Percentiles rank a stretch among this genome's conserved stretches.
These are phyloP conservation scores for Polyommatus iphigenia DNA, from an alignment of 2,888 invertebrate genomes.

Conservation along the genomic window DNA sequence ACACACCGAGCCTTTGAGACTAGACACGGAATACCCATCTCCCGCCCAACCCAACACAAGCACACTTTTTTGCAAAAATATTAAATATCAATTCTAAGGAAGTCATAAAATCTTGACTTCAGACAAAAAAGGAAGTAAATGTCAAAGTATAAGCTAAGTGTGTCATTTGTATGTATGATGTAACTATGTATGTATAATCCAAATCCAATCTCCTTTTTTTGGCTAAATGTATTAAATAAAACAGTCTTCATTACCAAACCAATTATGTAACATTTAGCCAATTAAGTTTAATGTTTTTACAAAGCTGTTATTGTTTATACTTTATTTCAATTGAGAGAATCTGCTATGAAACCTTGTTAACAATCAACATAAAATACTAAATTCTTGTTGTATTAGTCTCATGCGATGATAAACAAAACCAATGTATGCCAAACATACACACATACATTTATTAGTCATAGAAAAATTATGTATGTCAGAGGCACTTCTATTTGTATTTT, in stretches of 20 bases:
- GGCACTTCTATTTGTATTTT: neutral
- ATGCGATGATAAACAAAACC: neutral
- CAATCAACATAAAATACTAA: neutral
- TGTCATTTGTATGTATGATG: too few species aligned
- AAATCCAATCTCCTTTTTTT: neutral
- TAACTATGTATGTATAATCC: neutral
- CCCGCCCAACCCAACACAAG: neutral
- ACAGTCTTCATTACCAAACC: neutral
- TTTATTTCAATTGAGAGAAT: neutral
- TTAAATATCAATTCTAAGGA: too few species aligned
- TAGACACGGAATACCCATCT: neutral
- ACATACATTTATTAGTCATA: slow-evolving; percentile 9
- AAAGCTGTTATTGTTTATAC: neutral
- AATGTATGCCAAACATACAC: neutral
- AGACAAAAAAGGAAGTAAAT: neutral
- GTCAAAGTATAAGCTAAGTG: neutral
- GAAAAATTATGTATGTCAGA: slow-evolving; percentile 11
- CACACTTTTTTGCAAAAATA: neutral
- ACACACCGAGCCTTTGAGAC: too few species aligned
- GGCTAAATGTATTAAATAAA: neutral
- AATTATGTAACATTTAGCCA: neutral
- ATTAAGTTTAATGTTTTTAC: neutral
- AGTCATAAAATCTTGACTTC: neutral
- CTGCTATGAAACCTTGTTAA: neutral
- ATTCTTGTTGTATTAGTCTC: neutral